Conservation (phyloP, 2,888 invertebrate genomes). For the Parthenolecanium corni region DNA sequence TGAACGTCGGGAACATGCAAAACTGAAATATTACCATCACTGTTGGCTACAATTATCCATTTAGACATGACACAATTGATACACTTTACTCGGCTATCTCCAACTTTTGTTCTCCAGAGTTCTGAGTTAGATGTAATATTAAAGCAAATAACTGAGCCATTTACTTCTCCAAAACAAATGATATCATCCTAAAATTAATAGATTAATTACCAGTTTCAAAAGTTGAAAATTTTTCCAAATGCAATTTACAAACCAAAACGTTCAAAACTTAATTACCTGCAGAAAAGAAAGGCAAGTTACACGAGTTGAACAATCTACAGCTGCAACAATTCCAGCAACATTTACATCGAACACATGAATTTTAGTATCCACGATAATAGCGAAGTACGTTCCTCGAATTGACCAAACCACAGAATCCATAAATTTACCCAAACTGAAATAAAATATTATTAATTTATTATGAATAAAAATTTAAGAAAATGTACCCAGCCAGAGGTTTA, state of each 20-base stretch:
- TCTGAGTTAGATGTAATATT: slow-evolving; percentile 43
- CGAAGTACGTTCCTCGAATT: slow-evolving; percentile 63
- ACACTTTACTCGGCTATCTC: slow-evolving; percentile 57
- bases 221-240: background rate
- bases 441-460: too few species aligned
- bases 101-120: slow-evolving; percentile 42
- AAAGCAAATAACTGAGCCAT: slow-evolving; percentile 54
- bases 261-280: slow-evolving; percentile 11
- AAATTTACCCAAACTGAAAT: slow-evolving; percentile 20
- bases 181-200: slow-evolving; percentile 41
- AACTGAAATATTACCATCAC: slow-evolving; percentile 47
- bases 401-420: slow-evolving; percentile 52
- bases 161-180: slow-evolving; percentile 60
- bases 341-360: slow-evolving; percentile 72
- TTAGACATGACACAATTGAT: slow-evolving; percentile 45
- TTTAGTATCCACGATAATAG: slow-evolving; percentile 56
- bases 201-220: too few species aligned
- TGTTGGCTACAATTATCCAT: slow-evolving; percentile 58
- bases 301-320: slow-evolving; percentile 25
- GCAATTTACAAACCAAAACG: background rate
- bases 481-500: too few species aligned
- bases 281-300: slow-evolving; percentile 27
- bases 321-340: slow-evolving; percentile 52
- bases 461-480: too few species aligned
- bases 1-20: slow-evolving; percentile 19